Evolutionary conservation across 2,888 invertebrate genomes (phyloP), one percentile per base, ranked within the genome.

Genomic region (Zelleria hepariella): DNA sequence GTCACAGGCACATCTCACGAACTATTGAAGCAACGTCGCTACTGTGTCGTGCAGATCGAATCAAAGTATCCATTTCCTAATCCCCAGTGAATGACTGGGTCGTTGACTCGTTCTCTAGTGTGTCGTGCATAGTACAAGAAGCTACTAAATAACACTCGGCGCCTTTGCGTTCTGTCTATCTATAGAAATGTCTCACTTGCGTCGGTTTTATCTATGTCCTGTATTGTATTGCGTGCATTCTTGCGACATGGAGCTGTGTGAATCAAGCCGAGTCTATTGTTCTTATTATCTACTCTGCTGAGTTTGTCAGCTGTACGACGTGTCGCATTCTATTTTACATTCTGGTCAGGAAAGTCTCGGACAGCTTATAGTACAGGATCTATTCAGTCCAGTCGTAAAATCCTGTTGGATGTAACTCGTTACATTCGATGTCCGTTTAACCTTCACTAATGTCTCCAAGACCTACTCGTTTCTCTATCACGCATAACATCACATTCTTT

Each of bases 21-120:
- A 32, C 8, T 15, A 20, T 21, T 55, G 27, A 21, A 32, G 20
- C 18, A 20, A 42, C 42, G 32, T 53, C 53, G 53, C 32, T 20
- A n/a, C 66, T 66, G 68, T 66, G 64, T 68, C 67, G 67, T 63
- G 65, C 69, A 70, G 71, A 70, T 71, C 69, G 68, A 61, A 72
- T 72, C 67, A 62, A 73, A 73, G 72, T 77, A 73, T 78, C 75
- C 66, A 75, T 78, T 80, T 80, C 77, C 77, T 80, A 80, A 77
- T 75, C 70, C 68, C 72, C 67, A 64, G 71, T 69, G 47, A 56
- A 56, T 56, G 68, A 68, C 68, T 70, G 70, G 86, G 84, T 83
- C 83, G 74, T 80, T 82, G 86, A 84, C 86, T 77, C 69, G 69
- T 71, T 70, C 67, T 64, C 69, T 68, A 68, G 64, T 64, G 69